These are phyloP conservation scores for Cerastoderma edule DNA, from an alignment of 2,888 invertebrate genomes.

Conservation along the genomic window DNA sequence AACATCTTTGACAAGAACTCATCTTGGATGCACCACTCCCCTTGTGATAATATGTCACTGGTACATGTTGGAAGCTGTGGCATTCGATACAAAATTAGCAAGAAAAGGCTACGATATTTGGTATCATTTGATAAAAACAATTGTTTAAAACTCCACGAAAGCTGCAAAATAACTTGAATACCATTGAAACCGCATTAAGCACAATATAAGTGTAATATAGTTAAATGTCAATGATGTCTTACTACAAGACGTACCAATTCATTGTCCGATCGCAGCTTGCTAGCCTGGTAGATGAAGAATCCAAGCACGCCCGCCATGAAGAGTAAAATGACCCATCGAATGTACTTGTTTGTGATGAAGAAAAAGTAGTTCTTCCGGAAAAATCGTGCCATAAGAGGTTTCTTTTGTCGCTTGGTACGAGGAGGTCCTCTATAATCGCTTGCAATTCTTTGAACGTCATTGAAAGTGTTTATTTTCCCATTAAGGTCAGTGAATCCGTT, in stretches of 20 bases:
- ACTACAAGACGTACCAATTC: constrained; percentile 76
- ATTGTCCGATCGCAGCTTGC: constrained; percentile 71
- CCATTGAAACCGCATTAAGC: too few relatives aligned
- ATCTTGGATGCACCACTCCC: too few relatives aligned
- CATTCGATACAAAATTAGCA: too few relatives aligned
- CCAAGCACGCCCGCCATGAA: constrained; percentile 58
- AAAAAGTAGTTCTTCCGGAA: constrained; percentile 70
- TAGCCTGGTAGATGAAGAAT: constrained; percentile 66
- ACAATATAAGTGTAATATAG: too few relatives aligned
- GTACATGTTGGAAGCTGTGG: too few relatives aligned
- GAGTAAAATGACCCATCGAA: constrained; percentile 67
- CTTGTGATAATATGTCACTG: too few relatives aligned
- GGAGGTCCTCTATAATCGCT: not conserved
- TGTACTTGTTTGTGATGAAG: constrained; percentile 70
- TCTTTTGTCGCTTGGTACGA: constrained; percentile 39
- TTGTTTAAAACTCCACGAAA: too few relatives aligned
- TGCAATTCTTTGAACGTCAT: not conserved
- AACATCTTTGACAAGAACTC: too few relatives aligned
- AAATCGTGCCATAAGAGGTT: constrained; percentile 64
- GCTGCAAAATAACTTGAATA: too few relatives aligned
- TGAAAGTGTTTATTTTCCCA: not conserved
- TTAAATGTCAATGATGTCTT: too few relatives aligned
- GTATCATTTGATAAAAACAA: too few relatives aligned
- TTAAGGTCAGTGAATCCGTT: not conserved
- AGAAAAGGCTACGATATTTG: too few relatives aligned